Evolutionary conservation across 2,888 invertebrate species (phyloP).

Genomic region (Sialis fuliginosa): DNA sequence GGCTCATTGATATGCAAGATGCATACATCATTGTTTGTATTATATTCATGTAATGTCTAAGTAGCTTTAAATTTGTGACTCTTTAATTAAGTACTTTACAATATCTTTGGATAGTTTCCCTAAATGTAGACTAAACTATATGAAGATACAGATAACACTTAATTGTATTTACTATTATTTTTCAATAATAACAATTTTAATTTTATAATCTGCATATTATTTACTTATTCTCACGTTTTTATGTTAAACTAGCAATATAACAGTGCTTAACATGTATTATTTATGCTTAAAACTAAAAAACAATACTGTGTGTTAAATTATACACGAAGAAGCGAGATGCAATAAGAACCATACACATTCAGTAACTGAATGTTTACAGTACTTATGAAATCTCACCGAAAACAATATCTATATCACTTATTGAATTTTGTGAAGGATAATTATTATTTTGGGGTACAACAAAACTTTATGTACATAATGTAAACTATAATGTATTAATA

Average conservation of each 20-base stretch:
- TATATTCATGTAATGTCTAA: not conserved
- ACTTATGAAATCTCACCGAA: too few relatives aligned
- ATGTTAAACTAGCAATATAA: slow-evolving; percentile 20
- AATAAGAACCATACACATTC: too few relatives aligned
- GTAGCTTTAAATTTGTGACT: slow-evolving; percentile 6
- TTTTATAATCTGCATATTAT: slow-evolving; percentile 15
- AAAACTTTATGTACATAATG: too few relatives aligned
- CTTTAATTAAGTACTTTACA: slow-evolving; percentile 12
- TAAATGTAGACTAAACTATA: slow-evolving; percentile 38
- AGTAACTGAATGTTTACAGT: too few relatives aligned
- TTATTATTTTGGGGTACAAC: too few relatives aligned
- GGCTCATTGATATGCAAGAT: slow-evolving; percentile 6
- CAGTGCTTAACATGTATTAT: slow-evolving; percentile 17
- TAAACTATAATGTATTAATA: too few relatives aligned
- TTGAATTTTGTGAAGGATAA: too few relatives aligned
- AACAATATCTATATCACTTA: too few relatives aligned
- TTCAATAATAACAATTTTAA: slow-evolving; percentile 23
- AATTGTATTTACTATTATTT: slow-evolving; percentile 21
- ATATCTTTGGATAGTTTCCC: slow-evolving; percentile 12
- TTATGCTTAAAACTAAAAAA: too few relatives aligned
- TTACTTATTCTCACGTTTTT: slow-evolving; percentile 17
- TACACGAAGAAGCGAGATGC: too few relatives aligned
- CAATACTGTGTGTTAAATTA: too few relatives aligned
- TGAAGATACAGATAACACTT: slow-evolving; percentile 29
- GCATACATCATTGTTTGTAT: slow-evolving; percentile 3